Conservation (phyloP, 2,797 vertebrate genomes). For the Nyctalus aviator region DNA sequence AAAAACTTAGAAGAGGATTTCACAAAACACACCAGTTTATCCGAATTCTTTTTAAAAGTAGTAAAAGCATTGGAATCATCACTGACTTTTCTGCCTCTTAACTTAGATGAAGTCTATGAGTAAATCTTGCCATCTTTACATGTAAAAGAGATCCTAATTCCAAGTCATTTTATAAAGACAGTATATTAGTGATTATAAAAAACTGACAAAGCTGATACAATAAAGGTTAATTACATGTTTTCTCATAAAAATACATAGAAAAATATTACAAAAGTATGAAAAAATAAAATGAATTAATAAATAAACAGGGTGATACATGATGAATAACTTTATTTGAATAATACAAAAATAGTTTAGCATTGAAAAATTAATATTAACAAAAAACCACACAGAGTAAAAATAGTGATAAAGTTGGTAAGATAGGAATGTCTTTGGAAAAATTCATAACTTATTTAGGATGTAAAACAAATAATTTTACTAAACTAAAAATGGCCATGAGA, state of each 20-base stretch:
- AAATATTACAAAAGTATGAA: background rate
- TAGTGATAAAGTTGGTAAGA: background rate
- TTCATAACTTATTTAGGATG: background rate
- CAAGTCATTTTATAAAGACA: background rate
- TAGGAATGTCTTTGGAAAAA: background rate
- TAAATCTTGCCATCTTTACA: background rate
- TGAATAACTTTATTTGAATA: background rate
- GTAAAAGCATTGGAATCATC: background rate
- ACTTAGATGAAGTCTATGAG: background rate
- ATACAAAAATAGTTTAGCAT: background rate
- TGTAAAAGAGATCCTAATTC: background rate
- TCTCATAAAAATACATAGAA: background rate
- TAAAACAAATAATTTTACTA: background rate
- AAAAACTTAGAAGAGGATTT: background rate
- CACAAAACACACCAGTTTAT: background rate
- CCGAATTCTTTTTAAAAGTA: background rate
- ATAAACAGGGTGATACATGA: background rate
- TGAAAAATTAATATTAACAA: background rate
- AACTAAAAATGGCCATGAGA: background rate
- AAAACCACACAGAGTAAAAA: background rate
- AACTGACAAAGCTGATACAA: background rate
- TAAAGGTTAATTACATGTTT: background rate
- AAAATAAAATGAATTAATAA: background rate
- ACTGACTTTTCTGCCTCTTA: background rate
- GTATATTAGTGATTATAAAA: background rate